phyloP scores from a whole-genome alignment of 2,113 vertebrate species.

The Antechinus flavipes region DNA sequence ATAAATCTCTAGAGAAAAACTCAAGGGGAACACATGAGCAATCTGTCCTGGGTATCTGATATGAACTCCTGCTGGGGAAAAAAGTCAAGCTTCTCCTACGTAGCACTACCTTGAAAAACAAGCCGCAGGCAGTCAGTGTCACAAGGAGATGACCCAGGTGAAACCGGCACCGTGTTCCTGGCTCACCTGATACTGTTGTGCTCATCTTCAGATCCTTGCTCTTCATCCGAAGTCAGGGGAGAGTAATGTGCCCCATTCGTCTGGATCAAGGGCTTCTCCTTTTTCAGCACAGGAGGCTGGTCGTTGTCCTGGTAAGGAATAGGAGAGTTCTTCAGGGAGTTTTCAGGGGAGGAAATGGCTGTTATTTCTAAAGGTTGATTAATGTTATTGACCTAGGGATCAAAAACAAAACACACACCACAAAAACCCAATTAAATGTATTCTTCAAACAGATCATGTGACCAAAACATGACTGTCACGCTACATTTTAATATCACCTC shows the following conservation, averaged over 20 bases:
- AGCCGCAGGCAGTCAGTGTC: not conserved
- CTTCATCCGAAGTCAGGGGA: conserved; percentile 88
- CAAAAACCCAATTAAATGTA: not conserved
- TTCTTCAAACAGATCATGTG: not conserved
- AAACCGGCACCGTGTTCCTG: accelerated
- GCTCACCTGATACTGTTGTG: conserved; percentile 84
- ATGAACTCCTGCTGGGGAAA: not conserved
- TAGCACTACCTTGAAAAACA: not conserved
- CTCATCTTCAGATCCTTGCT: conserved; percentile 87
- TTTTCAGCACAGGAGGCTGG: conserved; percentile 95
- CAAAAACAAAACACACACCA: conserved; percentile 50
- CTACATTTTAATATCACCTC: not conserved
- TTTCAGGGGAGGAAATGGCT: conserved; percentile 98
- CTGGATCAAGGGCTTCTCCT: conserved; percentile 92
- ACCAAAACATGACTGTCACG: not conserved
- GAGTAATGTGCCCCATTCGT: conserved; percentile 88
- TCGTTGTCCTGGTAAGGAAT: conserved; percentile 92
- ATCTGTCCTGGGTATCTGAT: not conserved
- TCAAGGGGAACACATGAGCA: not conserved
- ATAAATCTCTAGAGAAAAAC: not conserved
- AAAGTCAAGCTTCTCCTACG: not conserved
- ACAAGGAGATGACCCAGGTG: not conserved
- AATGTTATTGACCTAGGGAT: conserved; percentile 95
- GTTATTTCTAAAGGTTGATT: conserved; percentile 99
- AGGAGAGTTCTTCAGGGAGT: conserved; percentile 92